A percentile compares a stretch with the other conserved stretches of the same genome.
Evolutionary conservation across 2,113 vertebrate genomes (phyloP).

Genomic region (Chaetodon auriga): DNA sequence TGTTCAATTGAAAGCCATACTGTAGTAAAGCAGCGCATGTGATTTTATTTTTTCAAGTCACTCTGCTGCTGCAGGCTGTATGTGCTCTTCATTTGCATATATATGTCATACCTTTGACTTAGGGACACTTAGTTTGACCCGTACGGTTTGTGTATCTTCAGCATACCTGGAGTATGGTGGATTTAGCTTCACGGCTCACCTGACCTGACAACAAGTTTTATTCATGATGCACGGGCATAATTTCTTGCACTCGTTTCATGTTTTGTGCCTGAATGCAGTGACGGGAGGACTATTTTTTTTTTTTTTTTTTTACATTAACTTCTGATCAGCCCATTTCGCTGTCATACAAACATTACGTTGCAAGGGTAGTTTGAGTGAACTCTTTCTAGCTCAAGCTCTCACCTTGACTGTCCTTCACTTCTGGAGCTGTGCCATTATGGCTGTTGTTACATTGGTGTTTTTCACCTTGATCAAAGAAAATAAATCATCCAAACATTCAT

Average conservation of each 20-base stretch:
- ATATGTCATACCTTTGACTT: constrained; percentile 8
- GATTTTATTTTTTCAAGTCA: constrained; percentile 4
- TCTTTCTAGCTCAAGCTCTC: constrained; percentile 11
- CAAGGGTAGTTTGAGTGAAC: constrained; percentile 24
- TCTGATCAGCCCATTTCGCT: constrained; percentile 45
- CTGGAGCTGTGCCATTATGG: constrained; percentile 40
- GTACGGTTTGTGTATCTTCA: constrained; percentile 40
- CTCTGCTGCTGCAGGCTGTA: constrained; percentile 12
- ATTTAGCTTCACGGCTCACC: constrained; percentile 47
- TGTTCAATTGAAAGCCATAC: constrained; percentile 3
- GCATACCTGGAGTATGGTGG: constrained; percentile 77
- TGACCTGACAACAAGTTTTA: neutral
- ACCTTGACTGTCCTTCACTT: constrained; percentile 13
- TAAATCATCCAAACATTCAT: constrained; percentile 50
- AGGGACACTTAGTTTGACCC: neutral
- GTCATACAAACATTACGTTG: constrained; percentile 2
- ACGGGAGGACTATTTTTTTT: neutral
- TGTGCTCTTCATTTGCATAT: neutral
- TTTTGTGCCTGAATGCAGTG: constrained; percentile 37
- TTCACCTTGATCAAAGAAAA: constrained; percentile 45
- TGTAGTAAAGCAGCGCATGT: constrained; percentile 11
- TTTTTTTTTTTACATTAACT: constrained; percentile 27
- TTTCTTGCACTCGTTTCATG: constrained; percentile 57
- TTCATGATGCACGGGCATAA: constrained; percentile 23
- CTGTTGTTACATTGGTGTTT: constrained; percentile 47